Base-by-base conservation (phyloP, 2,113 vertebrate species). In the Camelus bactrianus region DNA sequence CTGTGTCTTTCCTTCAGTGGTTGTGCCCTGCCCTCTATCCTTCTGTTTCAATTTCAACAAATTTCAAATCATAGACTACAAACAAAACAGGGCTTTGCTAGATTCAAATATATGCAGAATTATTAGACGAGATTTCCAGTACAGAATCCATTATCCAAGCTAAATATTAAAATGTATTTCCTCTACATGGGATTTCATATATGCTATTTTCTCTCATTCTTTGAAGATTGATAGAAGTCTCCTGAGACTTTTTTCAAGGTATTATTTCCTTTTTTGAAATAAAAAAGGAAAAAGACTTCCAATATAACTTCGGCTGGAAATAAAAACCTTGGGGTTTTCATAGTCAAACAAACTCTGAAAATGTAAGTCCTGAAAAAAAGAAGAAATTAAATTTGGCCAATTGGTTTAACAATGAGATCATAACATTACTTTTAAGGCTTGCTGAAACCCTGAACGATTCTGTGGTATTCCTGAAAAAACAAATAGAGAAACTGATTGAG, bases 271-370 rank as follows among this genome's bases (percentile, higher is more conserved):
- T 42, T 42, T 92, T 85, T 93, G 16, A 93, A 84, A 91, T 64
- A 62, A 82, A 67, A 52, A 85, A 38, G 2, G 6, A 38, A 91
- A 85, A 89, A n/a, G 2, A 4, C 3, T 38, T 85, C 8, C 81
- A 94, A 50, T 56, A 80, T 19, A 96, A 77, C 38, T 93, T 87
- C 92, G 58, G 26, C 48, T 93, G 67, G 5, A 93, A 92, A 92
- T 56, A 56, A 90, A 96, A 95, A 65, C n/a, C 10, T 70, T 80
- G 84, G 15, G 7, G 42, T 46, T 93, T 87, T 64, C 15, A 17
- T 64, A 70, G 14, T 58, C 28, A 73, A 92, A 83, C 26, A 92
- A 69, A 83, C 19, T 75, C n/a, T 77, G 14, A 90, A 92, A 96
- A 87, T 15, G 6, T 22, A 81, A 73, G 46, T 75, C 56, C n/a